Evolutionary conservation across 2,797 vertebrate species (phyloP).

Genomic region (Tangara arthus): DNA sequence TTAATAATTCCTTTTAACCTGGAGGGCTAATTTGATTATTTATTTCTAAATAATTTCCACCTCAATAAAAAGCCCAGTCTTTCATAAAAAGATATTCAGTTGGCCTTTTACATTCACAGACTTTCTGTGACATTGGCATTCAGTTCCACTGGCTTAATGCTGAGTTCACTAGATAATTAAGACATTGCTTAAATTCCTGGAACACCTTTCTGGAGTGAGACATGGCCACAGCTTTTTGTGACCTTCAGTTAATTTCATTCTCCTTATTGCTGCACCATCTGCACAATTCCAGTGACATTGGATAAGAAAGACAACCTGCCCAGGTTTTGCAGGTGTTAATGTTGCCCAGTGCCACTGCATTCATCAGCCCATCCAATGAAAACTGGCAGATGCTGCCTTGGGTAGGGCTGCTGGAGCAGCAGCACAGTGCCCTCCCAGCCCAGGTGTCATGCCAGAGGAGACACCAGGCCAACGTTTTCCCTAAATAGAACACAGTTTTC

Average conservation of each 20-base stretch:
- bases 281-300: neutral
- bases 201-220: neutral
- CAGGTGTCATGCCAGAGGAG: neutral
- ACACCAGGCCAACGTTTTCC: neutral
- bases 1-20: neutral
- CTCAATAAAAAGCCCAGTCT: neutral
- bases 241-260: neutral
- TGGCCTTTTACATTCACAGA: neutral
- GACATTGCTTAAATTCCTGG: neutral
- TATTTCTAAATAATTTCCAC: neutral
- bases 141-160: neutral
- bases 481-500: neutral
- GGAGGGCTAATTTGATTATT: neutral
- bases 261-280: neutral
- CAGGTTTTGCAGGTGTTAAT: neutral
- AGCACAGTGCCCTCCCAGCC: neutral
- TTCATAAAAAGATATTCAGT: neutral
- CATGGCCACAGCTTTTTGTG: neutral
- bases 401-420: neutral
- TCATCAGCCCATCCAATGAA: neutral
- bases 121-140: neutral
- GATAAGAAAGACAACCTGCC: neutral
- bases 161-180: neutral
- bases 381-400: neutral
- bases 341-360: neutral